Evolutionary conservation across 1,140 invertebrate species (phyloP).

Genomic region (Aricia agestis): DNA sequence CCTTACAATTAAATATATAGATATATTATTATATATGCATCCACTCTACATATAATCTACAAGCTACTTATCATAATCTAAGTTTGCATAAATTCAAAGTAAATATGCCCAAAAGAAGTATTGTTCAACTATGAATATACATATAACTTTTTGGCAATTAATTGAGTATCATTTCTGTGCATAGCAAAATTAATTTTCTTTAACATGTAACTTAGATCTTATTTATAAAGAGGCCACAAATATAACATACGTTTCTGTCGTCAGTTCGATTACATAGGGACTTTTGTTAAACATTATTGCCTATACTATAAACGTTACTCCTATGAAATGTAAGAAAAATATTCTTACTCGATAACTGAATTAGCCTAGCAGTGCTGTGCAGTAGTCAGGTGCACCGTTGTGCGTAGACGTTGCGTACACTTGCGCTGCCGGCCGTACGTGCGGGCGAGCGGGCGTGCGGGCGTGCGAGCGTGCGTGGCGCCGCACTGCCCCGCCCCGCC

Average conservation of each 20-base stretch:
- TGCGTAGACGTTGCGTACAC: slow-evolving; percentile 65
- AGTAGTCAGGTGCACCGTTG: slow-evolving; percentile 61
- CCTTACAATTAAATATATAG: slow-evolving; percentile 73
- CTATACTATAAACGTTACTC: slow-evolving; percentile 70
- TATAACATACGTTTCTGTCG: slow-evolving; percentile 75
- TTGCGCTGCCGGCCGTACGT: slow-evolving; percentile 9
- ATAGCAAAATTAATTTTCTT: slow-evolving; percentile 76
- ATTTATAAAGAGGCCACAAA: slow-evolving; percentile 75
- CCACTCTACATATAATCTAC: slow-evolving; percentile 75
- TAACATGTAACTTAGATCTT: slow-evolving; percentile 76
- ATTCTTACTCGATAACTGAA: slow-evolving; percentile 72
- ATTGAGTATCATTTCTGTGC: slow-evolving; percentile 76
- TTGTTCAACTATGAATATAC: slow-evolving; percentile 76
- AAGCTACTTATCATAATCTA: slow-evolving; percentile 75
- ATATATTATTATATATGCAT: slow-evolving; percentile 75
- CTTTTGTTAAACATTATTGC: slow-evolving; percentile 74
- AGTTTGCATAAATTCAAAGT: slow-evolving; percentile 75
- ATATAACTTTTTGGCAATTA: slow-evolving; percentile 76
- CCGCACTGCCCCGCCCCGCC: slow-evolving; percentile 39
- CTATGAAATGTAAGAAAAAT: slow-evolving; percentile 74
- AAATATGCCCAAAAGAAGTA: slow-evolving; percentile 76
- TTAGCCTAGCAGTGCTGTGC: slow-evolving; percentile 74
- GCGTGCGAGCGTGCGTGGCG: slow-evolving; percentile 17
- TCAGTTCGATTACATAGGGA: slow-evolving; percentile 76
- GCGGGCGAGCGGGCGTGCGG: neutral